Conservation (phyloP, 92 coral and sea anemone species). For the Ricordea florida region DNA sequence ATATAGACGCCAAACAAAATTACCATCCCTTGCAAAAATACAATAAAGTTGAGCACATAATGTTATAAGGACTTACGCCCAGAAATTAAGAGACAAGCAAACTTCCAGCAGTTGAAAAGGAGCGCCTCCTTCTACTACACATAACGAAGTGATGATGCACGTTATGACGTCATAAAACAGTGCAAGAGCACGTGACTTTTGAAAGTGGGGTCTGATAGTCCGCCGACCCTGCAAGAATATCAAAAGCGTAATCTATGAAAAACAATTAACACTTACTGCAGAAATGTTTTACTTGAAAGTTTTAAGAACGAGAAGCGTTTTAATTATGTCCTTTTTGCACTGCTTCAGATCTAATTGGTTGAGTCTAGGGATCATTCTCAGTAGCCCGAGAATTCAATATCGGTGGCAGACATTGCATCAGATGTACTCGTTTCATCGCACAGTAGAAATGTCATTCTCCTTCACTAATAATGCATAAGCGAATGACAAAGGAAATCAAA, state of each 20-base stretch:
- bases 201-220: slow-evolving; percentile 67
- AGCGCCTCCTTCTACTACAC: slow-evolving; percentile 50
- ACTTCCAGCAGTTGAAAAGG: slow-evolving; percentile 73
- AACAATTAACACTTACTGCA: background rate
- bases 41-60: background rate
- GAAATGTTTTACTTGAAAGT: background rate
- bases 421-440: no score
- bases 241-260: background rate
- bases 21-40: background rate
- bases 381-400: no score
- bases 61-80: slow-evolving; percentile 58
- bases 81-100: slow-evolving; percentile 59
- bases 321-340: no score
- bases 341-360: no score
- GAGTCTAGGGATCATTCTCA: no score
- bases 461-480: no score
- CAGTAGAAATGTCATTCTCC: no score
- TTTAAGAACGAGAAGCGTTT: no score
- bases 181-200: slow-evolving; percentile 58
- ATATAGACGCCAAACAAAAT: background rate
- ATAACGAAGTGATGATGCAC: slow-evolving; percentile 49
- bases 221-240: slow-evolving; percentile 72
- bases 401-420: no score
- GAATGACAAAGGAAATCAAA: no score
- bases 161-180: slow-evolving; percentile 83